A percentile compares a stretch with the other conserved stretches of the same genome.
phyloP scores from a whole-genome alignment of 2,888 invertebrate species.

The Noctua janthe region DNA sequence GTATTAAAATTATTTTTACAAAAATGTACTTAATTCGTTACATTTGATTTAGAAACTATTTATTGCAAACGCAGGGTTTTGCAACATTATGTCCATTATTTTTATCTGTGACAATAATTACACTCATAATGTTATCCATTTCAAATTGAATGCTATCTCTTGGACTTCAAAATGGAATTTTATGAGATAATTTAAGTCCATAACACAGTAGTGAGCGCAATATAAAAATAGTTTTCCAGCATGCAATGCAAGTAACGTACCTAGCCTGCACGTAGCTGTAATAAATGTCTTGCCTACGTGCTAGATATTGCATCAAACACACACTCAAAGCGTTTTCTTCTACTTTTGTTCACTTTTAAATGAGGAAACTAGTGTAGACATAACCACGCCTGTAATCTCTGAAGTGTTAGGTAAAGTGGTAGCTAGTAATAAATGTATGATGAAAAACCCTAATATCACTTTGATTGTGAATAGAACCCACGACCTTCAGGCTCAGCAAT shows the following conservation, averaged over 20 bases:
- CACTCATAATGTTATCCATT: neutral
- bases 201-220: neutral
- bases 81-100: neutral
- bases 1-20: neutral
- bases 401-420: neutral
- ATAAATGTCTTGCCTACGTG: slow-evolving; percentile 26
- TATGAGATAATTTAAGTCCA: neutral
- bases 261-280: slow-evolving; percentile 13
- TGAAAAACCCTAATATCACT: neutral
- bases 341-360: neutral
- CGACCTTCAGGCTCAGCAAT: neutral
- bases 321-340: neutral
- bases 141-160: neutral
- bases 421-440: neutral
- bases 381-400: neutral
- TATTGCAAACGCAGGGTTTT: neutral
- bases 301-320: slow-evolving; percentile 1
- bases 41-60: neutral
- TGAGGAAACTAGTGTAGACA: neutral
- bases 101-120: neutral
- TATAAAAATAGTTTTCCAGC: neutral
- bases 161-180: neutral
- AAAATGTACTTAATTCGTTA: neutral
- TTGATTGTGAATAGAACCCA: neutral
- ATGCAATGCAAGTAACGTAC: slow-evolving; percentile 9